Conservation (phyloP, 2,113 vertebrate species). For the Peromyscus leucopus region DNA sequence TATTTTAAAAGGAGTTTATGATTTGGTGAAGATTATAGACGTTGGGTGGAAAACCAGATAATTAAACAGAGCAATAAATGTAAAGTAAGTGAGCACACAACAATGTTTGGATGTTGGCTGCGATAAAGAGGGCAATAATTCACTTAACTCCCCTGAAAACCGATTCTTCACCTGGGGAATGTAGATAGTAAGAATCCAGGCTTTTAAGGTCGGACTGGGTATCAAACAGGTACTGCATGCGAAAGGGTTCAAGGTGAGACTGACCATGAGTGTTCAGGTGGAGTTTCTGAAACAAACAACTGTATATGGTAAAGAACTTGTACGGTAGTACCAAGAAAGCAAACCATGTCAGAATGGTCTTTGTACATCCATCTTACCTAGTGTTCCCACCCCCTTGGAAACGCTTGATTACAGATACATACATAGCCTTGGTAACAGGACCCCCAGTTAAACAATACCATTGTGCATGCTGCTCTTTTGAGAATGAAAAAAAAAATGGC, state of each 20-base stretch:
- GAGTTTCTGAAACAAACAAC: not conserved
- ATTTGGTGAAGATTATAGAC: not conserved
- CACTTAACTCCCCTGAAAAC: not conserved
- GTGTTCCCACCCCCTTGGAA: not conserved
- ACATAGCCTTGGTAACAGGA: not conserved
- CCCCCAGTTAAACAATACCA: not conserved
- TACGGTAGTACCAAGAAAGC: not conserved
- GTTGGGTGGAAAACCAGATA: not conserved
- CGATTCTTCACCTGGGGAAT: not conserved
- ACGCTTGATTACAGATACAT: not conserved
- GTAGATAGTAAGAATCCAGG: not conserved
- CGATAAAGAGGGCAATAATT: not conserved
- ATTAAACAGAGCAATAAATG: not conserved
- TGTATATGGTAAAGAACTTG: not conserved
- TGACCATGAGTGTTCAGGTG: not conserved
- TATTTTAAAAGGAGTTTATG: not conserved
- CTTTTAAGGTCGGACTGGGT: not conserved
- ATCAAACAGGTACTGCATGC: not conserved
- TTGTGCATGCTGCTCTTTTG: not conserved
- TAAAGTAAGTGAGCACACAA: not conserved
- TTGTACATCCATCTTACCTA: not conserved
- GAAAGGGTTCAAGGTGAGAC: not conserved
- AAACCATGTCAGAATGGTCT: not conserved
- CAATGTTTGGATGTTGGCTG: not conserved
- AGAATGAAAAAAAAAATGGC: constrained; percentile 22